These are phyloP conservation scores for Melanotaenia parkinsoni DNA, from an alignment of 2,797 vertebrate genomes.

Conservation along the genomic window DNA sequence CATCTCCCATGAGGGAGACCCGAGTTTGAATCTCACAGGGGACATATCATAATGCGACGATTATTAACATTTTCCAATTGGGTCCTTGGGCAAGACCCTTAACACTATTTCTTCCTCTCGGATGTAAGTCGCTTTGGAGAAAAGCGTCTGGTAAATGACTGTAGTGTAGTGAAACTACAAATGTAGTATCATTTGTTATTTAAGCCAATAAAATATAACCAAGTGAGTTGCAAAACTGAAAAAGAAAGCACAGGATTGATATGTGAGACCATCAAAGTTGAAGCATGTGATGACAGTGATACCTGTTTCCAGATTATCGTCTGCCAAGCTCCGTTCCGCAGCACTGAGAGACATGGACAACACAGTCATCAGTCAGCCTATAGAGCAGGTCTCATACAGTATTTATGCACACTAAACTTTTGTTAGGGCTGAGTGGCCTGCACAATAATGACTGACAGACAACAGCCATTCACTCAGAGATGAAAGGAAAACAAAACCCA, in stretches of 20 bases:
- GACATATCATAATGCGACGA: no score
- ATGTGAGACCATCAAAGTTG: slow-evolving; percentile 25
- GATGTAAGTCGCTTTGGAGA: no score
- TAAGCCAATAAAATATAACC: background rate
- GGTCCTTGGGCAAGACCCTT: no score
- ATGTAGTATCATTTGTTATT: background rate
- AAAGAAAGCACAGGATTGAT: slow-evolving; percentile 24
- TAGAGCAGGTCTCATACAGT: slow-evolving; percentile 73
- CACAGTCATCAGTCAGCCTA: slow-evolving; percentile 73
- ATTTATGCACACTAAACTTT: slow-evolving; percentile 74
- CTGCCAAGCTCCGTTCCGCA: slow-evolving; percentile 94
- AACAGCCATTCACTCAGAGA: slow-evolving; percentile 66
- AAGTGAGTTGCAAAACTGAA: slow-evolving; percentile 1
- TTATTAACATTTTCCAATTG: no score
- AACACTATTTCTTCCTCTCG: no score
- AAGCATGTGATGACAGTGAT: slow-evolving; percentile 54
- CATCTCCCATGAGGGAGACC: no score
- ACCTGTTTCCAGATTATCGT: slow-evolving; percentile 99
- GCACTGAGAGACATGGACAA: slow-evolving; percentile 87
- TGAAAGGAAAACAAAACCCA: slow-evolving; percentile 71
- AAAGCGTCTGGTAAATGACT: no score
- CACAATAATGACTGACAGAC: slow-evolving; percentile 66
- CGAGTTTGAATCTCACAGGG: no score
- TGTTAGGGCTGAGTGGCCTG: slow-evolving; percentile 46
- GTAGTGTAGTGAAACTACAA: no score